phyloP scores from a whole-genome alignment of 2,797 vertebrate genomes.

The Sebastes minor region DNA sequence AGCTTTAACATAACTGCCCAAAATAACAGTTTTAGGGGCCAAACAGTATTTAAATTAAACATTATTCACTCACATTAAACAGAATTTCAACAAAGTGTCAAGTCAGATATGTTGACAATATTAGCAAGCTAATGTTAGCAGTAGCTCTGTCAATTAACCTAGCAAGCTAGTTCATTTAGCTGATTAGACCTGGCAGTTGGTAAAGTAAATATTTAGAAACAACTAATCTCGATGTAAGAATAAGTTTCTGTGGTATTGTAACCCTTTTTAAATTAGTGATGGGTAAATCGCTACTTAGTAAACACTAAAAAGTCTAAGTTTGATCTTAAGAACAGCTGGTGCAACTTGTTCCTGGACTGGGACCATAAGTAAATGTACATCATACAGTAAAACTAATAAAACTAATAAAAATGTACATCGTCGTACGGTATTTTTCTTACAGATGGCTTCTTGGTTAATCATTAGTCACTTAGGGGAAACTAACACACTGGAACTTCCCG shows the following conservation, averaged over 20 bases:
- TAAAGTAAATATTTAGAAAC: background rate
- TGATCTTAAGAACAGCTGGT: background rate
- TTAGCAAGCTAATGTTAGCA: background rate
- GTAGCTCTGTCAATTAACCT: background rate
- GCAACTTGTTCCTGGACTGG: background rate
- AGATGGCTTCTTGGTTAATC: background rate
- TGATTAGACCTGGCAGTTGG: too few species aligned
- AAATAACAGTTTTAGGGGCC: background rate
- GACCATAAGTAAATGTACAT: background rate
- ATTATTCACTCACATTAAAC: background rate
- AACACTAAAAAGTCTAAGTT: background rate
- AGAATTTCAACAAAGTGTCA: background rate
- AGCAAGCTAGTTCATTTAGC: background rate
- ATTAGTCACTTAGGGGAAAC: slow-evolving; percentile 8
- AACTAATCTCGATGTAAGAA: background rate
- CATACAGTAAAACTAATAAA: background rate
- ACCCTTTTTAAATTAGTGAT: background rate
- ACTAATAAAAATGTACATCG: background rate
- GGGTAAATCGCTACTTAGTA: background rate
- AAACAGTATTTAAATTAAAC: background rate
- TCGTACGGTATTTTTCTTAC: background rate
- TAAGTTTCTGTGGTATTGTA: background rate
- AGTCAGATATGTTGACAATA: background rate
- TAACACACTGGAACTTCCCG: background rate
- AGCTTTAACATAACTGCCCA: too few species aligned